Percentiles rank a stretch among this genome's conserved stretches.
Conservation (phyloP, 2,113 vertebrate genomes). For the Penelope pileata region DNA sequence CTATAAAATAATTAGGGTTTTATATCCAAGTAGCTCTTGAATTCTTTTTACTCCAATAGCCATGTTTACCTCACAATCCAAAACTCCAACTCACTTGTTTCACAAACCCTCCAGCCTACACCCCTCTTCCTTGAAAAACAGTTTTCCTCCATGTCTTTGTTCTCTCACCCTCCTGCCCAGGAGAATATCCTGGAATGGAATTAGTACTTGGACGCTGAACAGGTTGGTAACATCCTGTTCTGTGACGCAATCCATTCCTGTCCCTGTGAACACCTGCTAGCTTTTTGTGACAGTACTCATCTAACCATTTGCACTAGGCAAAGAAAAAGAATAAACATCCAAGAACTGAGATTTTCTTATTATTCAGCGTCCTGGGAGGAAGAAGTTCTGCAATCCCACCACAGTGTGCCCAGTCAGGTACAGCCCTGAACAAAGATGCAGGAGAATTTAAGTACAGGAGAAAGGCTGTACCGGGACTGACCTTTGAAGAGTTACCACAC, state of each 20-base stretch:
- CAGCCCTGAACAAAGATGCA: slow-evolving; percentile 39
- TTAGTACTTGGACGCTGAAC: neutral
- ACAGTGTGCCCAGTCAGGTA: neutral
- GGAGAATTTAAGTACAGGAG: neutral
- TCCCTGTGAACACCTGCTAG: neutral
- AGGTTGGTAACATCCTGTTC: neutral
- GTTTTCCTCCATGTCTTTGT: neutral
- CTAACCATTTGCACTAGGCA: neutral
- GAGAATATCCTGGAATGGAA: neutral
- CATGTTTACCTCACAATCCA: neutral
- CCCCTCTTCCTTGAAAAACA: neutral
- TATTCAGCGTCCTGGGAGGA: neutral
- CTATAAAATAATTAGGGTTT: neutral
- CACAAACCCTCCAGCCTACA: neutral
- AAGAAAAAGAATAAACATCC: neutral
- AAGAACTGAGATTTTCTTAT: neutral
- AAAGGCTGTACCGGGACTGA: neutral
- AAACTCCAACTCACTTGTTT: neutral
- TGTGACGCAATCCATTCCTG: neutral
- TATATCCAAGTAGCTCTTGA: neutral
- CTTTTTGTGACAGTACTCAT: neutral
- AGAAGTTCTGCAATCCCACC: neutral
- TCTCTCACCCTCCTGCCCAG: neutral
- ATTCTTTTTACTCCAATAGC: neutral
- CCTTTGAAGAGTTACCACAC: neutral